A percentile compares a stretch with the other conserved stretches of the same genome.
phyloP scores from a whole-genome alignment of 1,140 invertebrate species.

The Megalonaias nervosa region DNA sequence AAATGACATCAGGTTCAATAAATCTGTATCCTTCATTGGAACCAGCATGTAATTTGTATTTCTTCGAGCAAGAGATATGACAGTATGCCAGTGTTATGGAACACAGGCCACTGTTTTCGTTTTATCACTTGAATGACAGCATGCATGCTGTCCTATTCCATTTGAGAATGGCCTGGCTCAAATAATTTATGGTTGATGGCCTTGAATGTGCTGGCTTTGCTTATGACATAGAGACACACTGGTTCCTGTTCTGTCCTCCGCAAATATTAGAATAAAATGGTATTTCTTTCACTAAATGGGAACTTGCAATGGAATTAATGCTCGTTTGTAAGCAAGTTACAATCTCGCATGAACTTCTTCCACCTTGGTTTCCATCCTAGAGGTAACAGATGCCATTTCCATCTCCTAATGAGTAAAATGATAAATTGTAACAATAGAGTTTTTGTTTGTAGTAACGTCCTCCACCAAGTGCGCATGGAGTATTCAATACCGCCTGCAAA shows the following conservation, averaged over 20 bases:
- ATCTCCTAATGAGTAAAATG: slow-evolving; percentile 25
- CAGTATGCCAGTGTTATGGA: slow-evolving; percentile 35
- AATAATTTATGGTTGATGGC: slow-evolving; percentile 27
- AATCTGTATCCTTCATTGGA: slow-evolving; percentile 26
- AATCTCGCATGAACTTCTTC: slow-evolving; percentile 31
- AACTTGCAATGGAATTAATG: slow-evolving; percentile 3
- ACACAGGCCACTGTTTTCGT: slow-evolving; percentile 15
- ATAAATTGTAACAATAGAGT: slow-evolving; percentile 36
- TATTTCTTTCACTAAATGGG: no score
- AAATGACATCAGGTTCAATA: slow-evolving; percentile 28
- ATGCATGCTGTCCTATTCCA: slow-evolving; percentile 29
- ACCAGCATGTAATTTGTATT: slow-evolving; percentile 24
- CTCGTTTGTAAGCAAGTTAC: slow-evolving; percentile 27
- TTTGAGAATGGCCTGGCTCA: slow-evolving; percentile 19
- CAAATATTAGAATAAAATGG: slow-evolving; percentile 34
- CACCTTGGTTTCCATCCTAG: slow-evolving; percentile 32
- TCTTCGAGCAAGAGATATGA: slow-evolving; percentile 21
- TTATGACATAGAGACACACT: slow-evolving; percentile 11
- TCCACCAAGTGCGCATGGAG: slow-evolving; percentile 6
- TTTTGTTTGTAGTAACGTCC: slow-evolving; percentile 33
- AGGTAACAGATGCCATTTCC: slow-evolving; percentile 32
- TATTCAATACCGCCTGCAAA: slow-evolving; percentile 33
- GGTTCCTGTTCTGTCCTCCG: slow-evolving; percentile 17
- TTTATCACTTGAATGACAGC: slow-evolving; percentile 19
- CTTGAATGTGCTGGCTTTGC: background rate